phyloP scores from a whole-genome alignment of 2,113 vertebrate genomes.

The Myanophis thanlyinensis region DNA sequence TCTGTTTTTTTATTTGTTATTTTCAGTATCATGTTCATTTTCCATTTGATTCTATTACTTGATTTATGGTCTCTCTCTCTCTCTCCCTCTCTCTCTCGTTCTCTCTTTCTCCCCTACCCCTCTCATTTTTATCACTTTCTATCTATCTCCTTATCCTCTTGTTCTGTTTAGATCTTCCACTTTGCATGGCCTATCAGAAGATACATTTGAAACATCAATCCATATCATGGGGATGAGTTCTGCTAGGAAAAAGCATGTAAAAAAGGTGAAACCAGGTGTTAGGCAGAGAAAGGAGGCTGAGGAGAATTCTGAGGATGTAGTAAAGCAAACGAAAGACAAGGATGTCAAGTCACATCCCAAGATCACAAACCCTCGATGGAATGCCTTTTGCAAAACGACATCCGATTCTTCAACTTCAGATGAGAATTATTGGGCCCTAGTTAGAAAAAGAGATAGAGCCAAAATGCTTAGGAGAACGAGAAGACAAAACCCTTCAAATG shows the following conservation, averaged over 20 bases:
- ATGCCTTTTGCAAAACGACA: constrained; percentile 35
- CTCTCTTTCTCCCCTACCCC: constrained; percentile 58
- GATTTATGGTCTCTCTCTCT: constrained; percentile 53
- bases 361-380: constrained; percentile 61
- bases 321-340: constrained; percentile 59
- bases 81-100: constrained; percentile 61
- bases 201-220: constrained; percentile 72
- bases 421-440: constrained; percentile 77
- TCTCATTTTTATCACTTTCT: constrained; percentile 58
- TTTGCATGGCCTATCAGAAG: constrained; percentile 80
- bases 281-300: constrained; percentile 75
- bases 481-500: constrained; percentile 64
- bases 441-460: constrained; percentile 81
- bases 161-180: constrained; percentile 75
- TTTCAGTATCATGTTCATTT: constrained; percentile 20
- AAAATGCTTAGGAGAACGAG: constrained; percentile 73
- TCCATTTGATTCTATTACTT: constrained; percentile 51
- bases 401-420: constrained; percentile 77
- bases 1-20: constrained; percentile 33
- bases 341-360: constrained; percentile 60
- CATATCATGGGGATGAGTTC: constrained; percentile 72
- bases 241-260: constrained; percentile 71
- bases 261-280: constrained; percentile 82
- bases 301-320: constrained; percentile 61
- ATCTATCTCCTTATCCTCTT: constrained; percentile 62